Evolutionary conservation across 2,797 vertebrate genomes (phyloP), one percentile per base, ranked within the genome.

Genomic region (Fundulus diaphanus): DNA sequence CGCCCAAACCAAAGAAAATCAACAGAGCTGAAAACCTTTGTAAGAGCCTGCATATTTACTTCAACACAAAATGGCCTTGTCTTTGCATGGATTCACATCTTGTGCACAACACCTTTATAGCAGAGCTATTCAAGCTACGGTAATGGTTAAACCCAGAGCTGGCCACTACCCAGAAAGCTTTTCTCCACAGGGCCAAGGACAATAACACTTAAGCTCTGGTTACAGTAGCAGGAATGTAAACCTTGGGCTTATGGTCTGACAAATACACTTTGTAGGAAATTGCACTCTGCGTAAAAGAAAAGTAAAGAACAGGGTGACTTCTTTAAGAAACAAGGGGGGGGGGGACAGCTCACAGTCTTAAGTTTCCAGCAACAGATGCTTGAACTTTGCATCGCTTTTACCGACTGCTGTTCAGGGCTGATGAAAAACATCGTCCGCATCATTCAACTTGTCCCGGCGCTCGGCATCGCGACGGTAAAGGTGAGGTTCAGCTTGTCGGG

Each of bases 401-500:
- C 35, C 27, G 35, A 48, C 51, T 54, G 65, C 20, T 24, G 22
- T 74, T 63, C 5, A 76, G 48, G 22, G 18, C 29, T 24, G 42
- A 70, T n/a, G 31, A 51, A 20, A 76, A 82, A 70, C 61, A 1
- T 68, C 33, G 27, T 56, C 24, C 59, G 31, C 0, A 2, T 37
- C 67, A 68, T 56, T 27, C 8, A 54, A 13, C 48, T 49, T 20
- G 8, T 78, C 29, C 33, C 67, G 27, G 77, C 61, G 68, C 72
- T 80, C 51, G 68, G 77, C 73, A 85, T 57, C 12, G 42, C 37
- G 27, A 59, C 42, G 3, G 20, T 20, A 31, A 71, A 76, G 82
- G 74, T 4, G 77, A 83, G 87, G 87, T 92, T 89, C 88, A 92
- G 89, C 87, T 92, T 92, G 82, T 80, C 0, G 20, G 82, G 90